These are phyloP conservation scores for Paratilapia polleni DNA, from an alignment of 2,113 vertebrate species.

Conservation along the genomic window DNA sequence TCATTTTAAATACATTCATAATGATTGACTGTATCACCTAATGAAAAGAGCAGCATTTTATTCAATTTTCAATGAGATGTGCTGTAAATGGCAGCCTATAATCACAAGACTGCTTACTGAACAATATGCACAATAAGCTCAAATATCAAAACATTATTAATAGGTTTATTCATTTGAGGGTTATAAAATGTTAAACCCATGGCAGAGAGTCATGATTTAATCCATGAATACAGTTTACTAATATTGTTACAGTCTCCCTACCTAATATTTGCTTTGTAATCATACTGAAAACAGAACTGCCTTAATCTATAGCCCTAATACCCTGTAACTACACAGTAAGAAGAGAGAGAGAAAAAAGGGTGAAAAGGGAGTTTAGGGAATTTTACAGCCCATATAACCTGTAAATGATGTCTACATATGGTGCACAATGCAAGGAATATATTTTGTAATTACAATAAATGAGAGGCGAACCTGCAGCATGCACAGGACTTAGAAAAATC, in stretches of 20 bases:
- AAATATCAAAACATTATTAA: background rate
- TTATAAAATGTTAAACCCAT: background rate
- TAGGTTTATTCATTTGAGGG: background rate
- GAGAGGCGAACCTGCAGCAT: background rate
- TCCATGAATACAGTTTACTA: background rate
- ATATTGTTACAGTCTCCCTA: background rate
- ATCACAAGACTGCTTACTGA: background rate
- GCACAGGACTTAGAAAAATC: background rate
- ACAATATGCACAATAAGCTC: background rate
- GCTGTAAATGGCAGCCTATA: background rate
- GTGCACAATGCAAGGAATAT: background rate
- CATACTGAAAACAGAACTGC: background rate
- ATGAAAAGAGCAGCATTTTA: constrained; percentile 30
- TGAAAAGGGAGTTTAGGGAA: background rate
- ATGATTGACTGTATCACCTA: background rate
- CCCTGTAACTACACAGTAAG: background rate
- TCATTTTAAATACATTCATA: constrained; percentile 27
- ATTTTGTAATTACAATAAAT: background rate
- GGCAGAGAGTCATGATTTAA: background rate
- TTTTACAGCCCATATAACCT: background rate
- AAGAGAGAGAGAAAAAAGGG: background rate
- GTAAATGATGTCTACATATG: background rate
- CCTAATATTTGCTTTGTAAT: background rate
- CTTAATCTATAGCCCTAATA: background rate
- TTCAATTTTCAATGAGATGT: constrained; percentile 9